A percentile compares a stretch with the other conserved stretches of the same genome.
Evolutionary conservation across 2,888 invertebrate species (phyloP).

Genomic region (Melieria picta): DNA sequence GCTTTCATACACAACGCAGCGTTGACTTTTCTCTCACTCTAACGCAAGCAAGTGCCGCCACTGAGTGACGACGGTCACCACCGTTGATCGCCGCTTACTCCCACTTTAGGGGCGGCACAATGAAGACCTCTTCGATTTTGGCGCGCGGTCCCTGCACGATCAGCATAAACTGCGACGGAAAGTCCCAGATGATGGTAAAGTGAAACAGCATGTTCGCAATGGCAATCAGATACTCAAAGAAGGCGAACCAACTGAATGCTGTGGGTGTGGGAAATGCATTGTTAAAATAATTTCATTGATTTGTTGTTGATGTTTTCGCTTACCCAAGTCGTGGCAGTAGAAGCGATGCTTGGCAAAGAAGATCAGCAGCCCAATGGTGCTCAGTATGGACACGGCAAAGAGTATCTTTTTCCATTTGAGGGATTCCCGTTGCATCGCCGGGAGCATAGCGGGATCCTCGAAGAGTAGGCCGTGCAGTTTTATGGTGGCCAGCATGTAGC

Average conservation of each 20-base stretch:
- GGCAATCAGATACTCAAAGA: conserved; percentile 92
- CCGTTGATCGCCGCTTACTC: conserved; percentile 21
- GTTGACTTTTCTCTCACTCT: background rate
- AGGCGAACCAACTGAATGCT: conserved; percentile 96
- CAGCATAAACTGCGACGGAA: conserved; percentile 83
- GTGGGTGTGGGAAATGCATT: conserved; percentile 43
- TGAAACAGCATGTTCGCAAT: conserved; percentile 94
- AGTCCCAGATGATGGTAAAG: conserved; percentile 85
- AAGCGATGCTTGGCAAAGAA: conserved; percentile 91
- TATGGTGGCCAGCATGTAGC: conserved; percentile 83
- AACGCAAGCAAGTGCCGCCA: background rate
- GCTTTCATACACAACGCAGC: background rate
- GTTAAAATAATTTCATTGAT: background rate
- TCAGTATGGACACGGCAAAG: conserved; percentile 79
- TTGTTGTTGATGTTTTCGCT: conserved; percentile 44
- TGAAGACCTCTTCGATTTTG: conserved; percentile 59
- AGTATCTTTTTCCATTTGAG: conserved; percentile 77
- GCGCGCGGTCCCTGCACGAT: conserved; percentile 72
- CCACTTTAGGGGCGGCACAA: conserved; percentile 29
- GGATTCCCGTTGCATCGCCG: conserved; percentile 67
- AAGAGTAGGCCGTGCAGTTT: conserved; percentile 68
- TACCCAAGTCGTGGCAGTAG: conserved; percentile 90
- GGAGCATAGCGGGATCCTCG: conserved; percentile 52
- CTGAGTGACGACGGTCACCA: no score
- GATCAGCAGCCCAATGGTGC: conserved; percentile 83